Percentiles rank a stretch among this genome's conserved stretches.
These are phyloP conservation scores for Oligia fasciuncula DNA, from an alignment of 2,888 invertebrate genomes.

Conservation along the genomic window DNA sequence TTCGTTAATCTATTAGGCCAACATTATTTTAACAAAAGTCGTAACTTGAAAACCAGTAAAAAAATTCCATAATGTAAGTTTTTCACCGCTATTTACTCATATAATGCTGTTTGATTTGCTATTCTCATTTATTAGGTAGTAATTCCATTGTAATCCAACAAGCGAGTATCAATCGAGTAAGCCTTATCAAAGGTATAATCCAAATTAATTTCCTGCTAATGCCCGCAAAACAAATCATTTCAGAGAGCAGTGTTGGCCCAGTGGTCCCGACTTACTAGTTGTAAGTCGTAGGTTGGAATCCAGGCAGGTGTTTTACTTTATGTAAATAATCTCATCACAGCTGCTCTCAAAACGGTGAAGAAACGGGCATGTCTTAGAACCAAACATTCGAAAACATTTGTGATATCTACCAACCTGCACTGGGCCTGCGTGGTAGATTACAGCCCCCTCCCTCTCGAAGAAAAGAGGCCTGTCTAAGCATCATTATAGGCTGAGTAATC, in stretches of 20 bases:
- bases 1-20: background rate
- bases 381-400: background rate
- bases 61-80: no score
- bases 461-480: no score
- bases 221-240: constrained; percentile 3
- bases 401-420: background rate
- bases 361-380: background rate
- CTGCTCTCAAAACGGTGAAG: background rate
- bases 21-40: background rate
- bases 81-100: background rate
- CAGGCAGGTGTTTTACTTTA: background rate
- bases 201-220: constrained; percentile 21
- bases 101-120: background rate
- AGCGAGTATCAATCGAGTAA: background rate
- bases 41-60: no score
- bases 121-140: background rate
- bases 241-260: background rate
- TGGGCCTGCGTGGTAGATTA: background rate
- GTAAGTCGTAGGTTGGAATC: background rate
- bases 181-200: constrained; percentile 1
- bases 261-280: background rate
- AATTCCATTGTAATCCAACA: background rate
- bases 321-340: background rate
- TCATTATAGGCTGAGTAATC: no score
- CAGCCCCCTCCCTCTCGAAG: no score